A percentile compares a stretch with the other conserved stretches of the same genome.
Evolutionary conservation across 2,113 vertebrate species (phyloP).

Genomic region (Pelvicachromis taeniatus): DNA sequence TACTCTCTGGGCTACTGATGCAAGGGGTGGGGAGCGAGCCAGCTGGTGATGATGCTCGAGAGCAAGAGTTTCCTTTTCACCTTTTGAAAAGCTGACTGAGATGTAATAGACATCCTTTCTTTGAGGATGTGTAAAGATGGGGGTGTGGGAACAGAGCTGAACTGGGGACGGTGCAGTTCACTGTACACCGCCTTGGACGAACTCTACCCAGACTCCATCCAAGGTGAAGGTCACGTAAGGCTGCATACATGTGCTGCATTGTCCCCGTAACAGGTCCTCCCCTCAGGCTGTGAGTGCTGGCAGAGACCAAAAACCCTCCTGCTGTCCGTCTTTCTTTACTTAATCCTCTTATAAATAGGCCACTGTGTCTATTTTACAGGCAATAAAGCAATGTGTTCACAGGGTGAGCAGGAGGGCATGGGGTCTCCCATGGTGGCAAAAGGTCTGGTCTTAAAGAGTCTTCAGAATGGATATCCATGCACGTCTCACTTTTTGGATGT

Average conservation of each 20-base stretch:
- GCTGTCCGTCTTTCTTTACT: constrained; percentile 55
- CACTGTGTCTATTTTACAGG: constrained; percentile 73
- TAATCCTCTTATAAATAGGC: constrained; percentile 75
- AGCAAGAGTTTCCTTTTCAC: constrained; percentile 25
- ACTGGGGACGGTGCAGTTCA: background rate
- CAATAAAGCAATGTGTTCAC: constrained; percentile 67
- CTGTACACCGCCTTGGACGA: background rate
- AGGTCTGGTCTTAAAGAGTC: constrained; percentile 7
- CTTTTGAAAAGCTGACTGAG: background rate
- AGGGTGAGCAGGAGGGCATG: constrained; percentile 22
- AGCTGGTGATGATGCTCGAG: background rate
- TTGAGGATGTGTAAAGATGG: constrained; percentile 34
- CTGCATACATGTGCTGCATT: constrained; percentile 33
- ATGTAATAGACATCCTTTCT: constrained; percentile 41
- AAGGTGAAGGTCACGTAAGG: constrained; percentile 10
- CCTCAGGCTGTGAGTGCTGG: constrained; percentile 39
- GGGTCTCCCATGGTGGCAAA: constrained; percentile 15
- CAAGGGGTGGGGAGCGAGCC: background rate
- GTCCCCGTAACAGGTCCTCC: constrained; percentile 26
- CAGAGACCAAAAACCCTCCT: constrained; percentile 43
- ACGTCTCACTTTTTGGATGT: background rate
- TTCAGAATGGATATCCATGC: background rate
- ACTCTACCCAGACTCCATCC: background rate
- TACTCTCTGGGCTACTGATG: constrained; percentile 57
- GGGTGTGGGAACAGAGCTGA: background rate